Percentiles rank a stretch among this genome's conserved stretches.
phyloP scores from a whole-genome alignment of 23 tunicate species.

The Trididemnum clinides region DNA sequence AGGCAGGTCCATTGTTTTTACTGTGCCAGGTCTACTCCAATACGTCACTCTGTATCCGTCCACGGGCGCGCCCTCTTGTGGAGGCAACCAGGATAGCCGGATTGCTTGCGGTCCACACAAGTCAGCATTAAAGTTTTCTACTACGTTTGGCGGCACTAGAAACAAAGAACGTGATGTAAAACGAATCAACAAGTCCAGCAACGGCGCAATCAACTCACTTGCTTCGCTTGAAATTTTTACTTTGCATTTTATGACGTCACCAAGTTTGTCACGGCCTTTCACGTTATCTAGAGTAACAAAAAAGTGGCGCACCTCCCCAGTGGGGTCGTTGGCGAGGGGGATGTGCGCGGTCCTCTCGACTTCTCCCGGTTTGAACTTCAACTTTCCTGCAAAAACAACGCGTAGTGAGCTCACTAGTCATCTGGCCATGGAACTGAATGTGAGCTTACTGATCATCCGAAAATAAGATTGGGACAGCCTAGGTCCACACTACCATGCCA shows the following conservation, averaged over 20 bases:
- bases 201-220: constrained; percentile 37
- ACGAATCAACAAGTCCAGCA: background rate
- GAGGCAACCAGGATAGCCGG: constrained; percentile 61
- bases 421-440: too few relatives aligned
- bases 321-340: constrained; percentile 85
- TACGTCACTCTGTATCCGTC: constrained; percentile 82
- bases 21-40: constrained; percentile 85
- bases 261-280: constrained; percentile 82
- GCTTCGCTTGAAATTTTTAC: constrained; percentile 80
- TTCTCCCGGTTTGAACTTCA: constrained; percentile 93
- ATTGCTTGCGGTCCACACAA: constrained; percentile 66
- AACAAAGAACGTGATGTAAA: background rate
- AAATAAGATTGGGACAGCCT: too few relatives aligned
- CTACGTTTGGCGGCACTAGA: constrained; percentile 75
- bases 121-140: constrained; percentile 71
- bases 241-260: constrained; percentile 50
- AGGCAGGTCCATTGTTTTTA: constrained; percentile 60
- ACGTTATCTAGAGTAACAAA: constrained; percentile 58
- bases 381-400: constrained; percentile 52
- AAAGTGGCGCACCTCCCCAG: constrained; percentile 81
- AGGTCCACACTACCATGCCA: too few relatives aligned
- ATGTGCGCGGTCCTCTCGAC: constrained; percentile 67
- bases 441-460: too few relatives aligned
- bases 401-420: too few relatives aligned
- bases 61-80: constrained; percentile 63